These are phyloP conservation scores for Peribatodes rhomboidaria DNA, from an alignment of 2,888 invertebrate species.

Conservation along the genomic window DNA sequence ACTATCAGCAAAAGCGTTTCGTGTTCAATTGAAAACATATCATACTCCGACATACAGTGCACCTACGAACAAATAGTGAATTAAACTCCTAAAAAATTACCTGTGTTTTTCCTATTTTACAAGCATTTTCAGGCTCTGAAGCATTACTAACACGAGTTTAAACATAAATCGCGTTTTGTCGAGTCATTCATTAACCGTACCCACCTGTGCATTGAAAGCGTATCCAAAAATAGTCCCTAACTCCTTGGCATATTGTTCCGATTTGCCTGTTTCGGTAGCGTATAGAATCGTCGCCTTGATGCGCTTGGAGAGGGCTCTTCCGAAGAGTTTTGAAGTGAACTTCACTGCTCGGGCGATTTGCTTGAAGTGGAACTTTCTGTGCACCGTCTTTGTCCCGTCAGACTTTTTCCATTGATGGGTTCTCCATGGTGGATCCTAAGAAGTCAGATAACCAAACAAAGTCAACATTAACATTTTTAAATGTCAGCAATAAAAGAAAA, in stretches of 20 bases:
- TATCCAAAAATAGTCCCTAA: conserved; percentile 95
- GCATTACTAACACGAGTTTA: conserved; percentile 20
- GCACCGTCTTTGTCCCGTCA: conserved; percentile 88
- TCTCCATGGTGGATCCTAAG: conserved; percentile 95
- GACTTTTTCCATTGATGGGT: conserved; percentile 92
- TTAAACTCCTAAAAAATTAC: no score
- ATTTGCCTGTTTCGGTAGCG: conserved; percentile 98
- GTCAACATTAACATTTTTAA: no score
- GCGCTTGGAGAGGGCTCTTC: conserved; percentile 95
- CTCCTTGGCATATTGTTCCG: conserved; percentile 97
- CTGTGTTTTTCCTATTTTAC: conserved; percentile 2
- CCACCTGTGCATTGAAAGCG: conserved; percentile 97
- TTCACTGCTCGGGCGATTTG: conserved; percentile 98
- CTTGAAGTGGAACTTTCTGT: conserved; percentile 97
- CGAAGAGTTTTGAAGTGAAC: conserved; percentile 98
- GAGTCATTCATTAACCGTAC: conserved; percentile 41
- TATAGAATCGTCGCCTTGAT: conserved; percentile 98
- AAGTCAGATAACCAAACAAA: not conserved
- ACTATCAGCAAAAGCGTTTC: conserved; percentile 96
- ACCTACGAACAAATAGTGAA: conserved; percentile 84
- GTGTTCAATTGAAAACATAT: conserved; percentile 96
- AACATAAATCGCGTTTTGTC: conserved; percentile 32
- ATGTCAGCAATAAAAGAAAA: not conserved
- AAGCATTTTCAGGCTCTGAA: not conserved
- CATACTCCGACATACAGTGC: conserved; percentile 97